These are phyloP conservation scores for Oncorhynchus clarkii DNA, from an alignment of 2,113 vertebrate genomes.

Conservation along the genomic window DNA sequence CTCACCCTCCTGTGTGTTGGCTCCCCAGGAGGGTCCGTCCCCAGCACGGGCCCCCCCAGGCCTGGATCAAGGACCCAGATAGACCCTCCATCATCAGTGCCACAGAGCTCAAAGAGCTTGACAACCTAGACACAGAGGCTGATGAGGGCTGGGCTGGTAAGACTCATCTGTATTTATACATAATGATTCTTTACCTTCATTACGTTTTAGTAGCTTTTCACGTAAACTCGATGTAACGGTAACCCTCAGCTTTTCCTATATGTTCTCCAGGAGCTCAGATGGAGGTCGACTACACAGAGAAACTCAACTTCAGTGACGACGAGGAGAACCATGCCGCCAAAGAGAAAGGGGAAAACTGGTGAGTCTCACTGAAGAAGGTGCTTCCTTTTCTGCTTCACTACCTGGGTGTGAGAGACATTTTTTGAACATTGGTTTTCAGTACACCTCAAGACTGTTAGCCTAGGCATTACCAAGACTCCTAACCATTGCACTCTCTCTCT, in stretches of 20 bases:
- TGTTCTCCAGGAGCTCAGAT: conserved; percentile 87
- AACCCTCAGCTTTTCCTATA: not conserved
- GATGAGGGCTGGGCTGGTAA: conserved; percentile 99
- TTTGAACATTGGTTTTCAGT: not conserved
- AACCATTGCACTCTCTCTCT: not conserved
- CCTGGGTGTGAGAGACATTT: too few species aligned
- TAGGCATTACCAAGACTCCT: too few species aligned
- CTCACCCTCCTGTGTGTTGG: too few species aligned
- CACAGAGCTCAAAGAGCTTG: conserved; percentile 93
- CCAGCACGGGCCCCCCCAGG: conserved; percentile 70
- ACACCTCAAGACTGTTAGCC: not conserved
- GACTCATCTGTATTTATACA: conserved; percentile 11
- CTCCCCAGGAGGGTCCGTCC: conserved; percentile 73
- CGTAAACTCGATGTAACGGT: not conserved
- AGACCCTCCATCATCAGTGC: conserved; percentile 95
- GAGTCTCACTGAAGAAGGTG: conserved; percentile 33
- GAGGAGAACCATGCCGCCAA: conserved; percentile 92
- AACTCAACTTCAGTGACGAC: conserved; percentile 98
- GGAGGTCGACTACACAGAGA: conserved; percentile 98
- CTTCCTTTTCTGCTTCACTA: too few species aligned
- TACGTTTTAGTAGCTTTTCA: too few species aligned
- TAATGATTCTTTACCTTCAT: too few species aligned
- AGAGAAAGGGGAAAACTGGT: conserved; percentile 86
- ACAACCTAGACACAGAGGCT: conserved; percentile 92
- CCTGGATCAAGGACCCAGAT: conserved; percentile 87